These are phyloP conservation scores for Notodonta ziczac DNA, from an alignment of 2,888 invertebrate species.

Conservation along the genomic window DNA sequence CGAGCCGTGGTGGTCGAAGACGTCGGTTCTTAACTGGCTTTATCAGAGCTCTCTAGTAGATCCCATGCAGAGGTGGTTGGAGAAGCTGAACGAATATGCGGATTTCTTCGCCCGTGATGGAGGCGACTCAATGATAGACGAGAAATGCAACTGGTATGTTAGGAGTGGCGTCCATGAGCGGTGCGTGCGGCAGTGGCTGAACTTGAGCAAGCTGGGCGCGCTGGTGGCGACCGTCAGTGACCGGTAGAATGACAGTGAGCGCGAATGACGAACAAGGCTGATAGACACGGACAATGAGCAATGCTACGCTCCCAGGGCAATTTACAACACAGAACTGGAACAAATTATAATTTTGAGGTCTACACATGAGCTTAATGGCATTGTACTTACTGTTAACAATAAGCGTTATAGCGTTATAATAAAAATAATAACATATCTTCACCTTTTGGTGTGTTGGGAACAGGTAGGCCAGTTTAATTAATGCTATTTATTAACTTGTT, in stretches of 20 bases:
- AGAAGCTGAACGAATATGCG: conserved; percentile 56
- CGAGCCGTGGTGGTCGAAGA: conserved; percentile 64
- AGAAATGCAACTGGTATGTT: conserved; percentile 7
- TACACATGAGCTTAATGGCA: not conserved
- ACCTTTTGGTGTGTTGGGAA: not conserved
- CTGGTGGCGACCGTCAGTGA: conserved; percentile 62
- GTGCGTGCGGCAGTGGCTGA: conserved; percentile 57
- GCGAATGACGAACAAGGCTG: conserved; percentile 24
- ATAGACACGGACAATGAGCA: conserved; percentile 26
- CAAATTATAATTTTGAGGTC: not conserved
- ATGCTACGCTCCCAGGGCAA: conserved; percentile 22
- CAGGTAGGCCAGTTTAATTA: not conserved
- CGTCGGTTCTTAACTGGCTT: conserved; percentile 62
- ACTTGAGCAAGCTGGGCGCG: conserved; percentile 60
- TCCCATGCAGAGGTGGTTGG: conserved; percentile 73
- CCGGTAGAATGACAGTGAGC: conserved; percentile 45
- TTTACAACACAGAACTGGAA: conserved; percentile 28
- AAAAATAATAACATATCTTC: not conserved
- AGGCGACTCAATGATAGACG: conserved; percentile 7
- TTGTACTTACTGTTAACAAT: conserved; percentile 1
- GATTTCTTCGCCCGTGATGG: conserved; percentile 33
- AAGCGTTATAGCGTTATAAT: not conserved
- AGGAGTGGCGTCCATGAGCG: conserved; percentile 16
- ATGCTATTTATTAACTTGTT: conserved; percentile 8
- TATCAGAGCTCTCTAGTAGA: conserved; percentile 66